Percentiles rank a stretch among this genome's conserved stretches.
Conservation (phyloP, 30 jellyfish, hydroid and myxozoan species). For the Clytia hemisphaerica region DNA sequence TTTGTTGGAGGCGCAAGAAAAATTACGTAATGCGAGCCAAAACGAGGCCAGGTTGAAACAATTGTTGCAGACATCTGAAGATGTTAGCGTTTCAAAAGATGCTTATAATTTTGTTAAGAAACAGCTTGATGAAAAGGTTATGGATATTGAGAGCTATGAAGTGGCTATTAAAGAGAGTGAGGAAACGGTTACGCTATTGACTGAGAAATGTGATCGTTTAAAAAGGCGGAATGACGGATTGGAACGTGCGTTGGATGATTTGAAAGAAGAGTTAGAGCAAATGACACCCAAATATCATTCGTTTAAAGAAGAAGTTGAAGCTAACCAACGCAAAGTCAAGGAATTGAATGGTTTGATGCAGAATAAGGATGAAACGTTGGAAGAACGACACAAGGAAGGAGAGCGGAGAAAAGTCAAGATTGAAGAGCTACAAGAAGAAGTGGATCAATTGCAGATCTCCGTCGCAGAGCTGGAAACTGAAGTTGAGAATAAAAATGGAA, state of each 20-base stretch:
- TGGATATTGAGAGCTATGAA: background rate
- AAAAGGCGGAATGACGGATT: background rate
- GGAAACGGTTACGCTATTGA: background rate
- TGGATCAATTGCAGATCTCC: background rate
- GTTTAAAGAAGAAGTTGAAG: background rate
- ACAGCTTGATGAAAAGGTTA: background rate
- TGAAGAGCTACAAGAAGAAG: background rate
- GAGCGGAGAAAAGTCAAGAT: background rate
- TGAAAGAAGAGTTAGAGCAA: background rate
- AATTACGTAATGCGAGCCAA: background rate
- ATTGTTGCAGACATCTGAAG: constrained; percentile 3
- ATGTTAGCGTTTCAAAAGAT: background rate
- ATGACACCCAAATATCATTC: background rate
- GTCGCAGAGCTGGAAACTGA: background rate
- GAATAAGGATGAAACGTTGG: background rate
- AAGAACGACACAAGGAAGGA: background rate
- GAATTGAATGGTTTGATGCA: background rate
- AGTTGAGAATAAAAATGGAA: background rate
- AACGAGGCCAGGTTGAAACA: constrained; percentile 5
- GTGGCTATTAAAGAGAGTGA: background rate
- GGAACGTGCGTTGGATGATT: background rate
- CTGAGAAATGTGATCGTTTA: background rate
- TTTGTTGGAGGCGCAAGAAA: background rate
- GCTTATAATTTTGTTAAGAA: constrained; percentile 6
- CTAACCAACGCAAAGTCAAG: background rate